Evolutionary conservation across 2,888 invertebrate genomes (phyloP).

Genomic region (Zaprionus obscuricornis): DNA sequence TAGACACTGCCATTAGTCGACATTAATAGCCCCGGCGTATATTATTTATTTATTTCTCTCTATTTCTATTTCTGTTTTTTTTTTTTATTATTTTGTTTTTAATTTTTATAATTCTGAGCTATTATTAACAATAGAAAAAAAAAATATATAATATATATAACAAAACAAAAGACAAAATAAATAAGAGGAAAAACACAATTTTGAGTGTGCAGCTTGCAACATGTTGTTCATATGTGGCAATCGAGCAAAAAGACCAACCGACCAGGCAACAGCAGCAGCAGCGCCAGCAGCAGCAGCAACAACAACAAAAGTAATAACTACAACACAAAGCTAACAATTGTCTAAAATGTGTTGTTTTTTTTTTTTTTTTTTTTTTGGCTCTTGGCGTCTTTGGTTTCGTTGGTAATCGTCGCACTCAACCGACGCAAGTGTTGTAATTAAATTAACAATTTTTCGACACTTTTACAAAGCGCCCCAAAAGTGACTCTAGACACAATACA

Average conservation of each 20-base stretch:
- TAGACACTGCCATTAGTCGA: slow-evolving; percentile 29
- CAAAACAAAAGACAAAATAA: slow-evolving; percentile 15
- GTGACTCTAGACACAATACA: slow-evolving; percentile 12
- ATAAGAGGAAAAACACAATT: slow-evolving; percentile 23
- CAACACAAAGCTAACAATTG: slow-evolving; percentile 54
- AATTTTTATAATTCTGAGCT: slow-evolving; percentile 46
- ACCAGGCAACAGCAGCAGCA: slow-evolving; percentile 24
- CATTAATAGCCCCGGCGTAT: slow-evolving; percentile 39
- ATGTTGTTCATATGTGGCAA: slow-evolving; percentile 65
- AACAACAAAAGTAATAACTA: slow-evolving; percentile 21
- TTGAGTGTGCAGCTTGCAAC: slow-evolving; percentile 52
- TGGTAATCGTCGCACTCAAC: slow-evolving; percentile 74
- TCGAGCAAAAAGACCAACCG: slow-evolving; percentile 32
- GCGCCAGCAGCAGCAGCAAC: slow-evolving; percentile 23
- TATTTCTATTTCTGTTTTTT: slow-evolving; percentile 16
- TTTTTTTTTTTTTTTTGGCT: slow-evolving; percentile 42
- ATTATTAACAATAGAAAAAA: slow-evolving; percentile 26
- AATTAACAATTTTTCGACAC: slow-evolving; percentile 70
- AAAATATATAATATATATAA: slow-evolving; percentile 13
- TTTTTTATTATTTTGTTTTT: slow-evolving; percentile 14
- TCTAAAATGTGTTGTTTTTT: slow-evolving; percentile 48
- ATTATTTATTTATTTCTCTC: slow-evolving; percentile 36
- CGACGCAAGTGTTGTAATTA: slow-evolving; percentile 73
- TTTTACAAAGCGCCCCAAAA: slow-evolving; percentile 60
- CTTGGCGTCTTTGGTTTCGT: slow-evolving; percentile 45